Conservation (phyloP, 2,113 vertebrate genomes). For the Bubo blakistoni region DNA sequence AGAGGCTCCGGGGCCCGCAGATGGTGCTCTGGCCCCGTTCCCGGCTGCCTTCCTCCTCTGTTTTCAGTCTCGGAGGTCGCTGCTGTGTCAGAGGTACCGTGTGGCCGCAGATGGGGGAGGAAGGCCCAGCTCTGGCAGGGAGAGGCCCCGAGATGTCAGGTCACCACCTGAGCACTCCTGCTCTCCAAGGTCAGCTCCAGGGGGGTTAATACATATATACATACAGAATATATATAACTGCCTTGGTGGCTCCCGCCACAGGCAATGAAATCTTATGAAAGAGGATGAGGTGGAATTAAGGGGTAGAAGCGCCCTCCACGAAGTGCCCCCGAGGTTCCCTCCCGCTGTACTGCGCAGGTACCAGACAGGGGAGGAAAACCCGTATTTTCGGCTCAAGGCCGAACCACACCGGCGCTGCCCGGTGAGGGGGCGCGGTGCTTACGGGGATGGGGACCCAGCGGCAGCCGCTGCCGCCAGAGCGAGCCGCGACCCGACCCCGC, state of each 20-base stretch:
- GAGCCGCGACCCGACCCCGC: too few relatives aligned
- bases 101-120: fast-evolving
- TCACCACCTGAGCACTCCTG: fast-evolving
- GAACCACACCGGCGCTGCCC: not conserved
- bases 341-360: not conserved
- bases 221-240: fast-evolving
- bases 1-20: not conserved
- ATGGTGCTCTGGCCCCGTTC: not conserved
- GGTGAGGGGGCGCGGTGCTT: too few relatives aligned
- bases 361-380: fast-evolving
- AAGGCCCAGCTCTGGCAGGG: too few relatives aligned
- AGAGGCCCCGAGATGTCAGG: too few relatives aligned
- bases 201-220: not conserved
- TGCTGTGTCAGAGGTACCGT: fast-evolving
- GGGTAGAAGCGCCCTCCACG: not conserved
- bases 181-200: not conserved
- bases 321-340: not conserved
- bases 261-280: fast-evolving
- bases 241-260: not conserved
- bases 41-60: not conserved
- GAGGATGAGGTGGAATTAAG: not conserved
- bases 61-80: fast-evolving
- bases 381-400: not conserved
- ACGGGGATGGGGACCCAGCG: fast-evolving
- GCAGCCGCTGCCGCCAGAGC: too few relatives aligned